Evolutionary conservation across 1,140 invertebrate species (phyloP), one percentile per base, ranked within the genome.

Genomic region (Dryas iulia): DNA sequence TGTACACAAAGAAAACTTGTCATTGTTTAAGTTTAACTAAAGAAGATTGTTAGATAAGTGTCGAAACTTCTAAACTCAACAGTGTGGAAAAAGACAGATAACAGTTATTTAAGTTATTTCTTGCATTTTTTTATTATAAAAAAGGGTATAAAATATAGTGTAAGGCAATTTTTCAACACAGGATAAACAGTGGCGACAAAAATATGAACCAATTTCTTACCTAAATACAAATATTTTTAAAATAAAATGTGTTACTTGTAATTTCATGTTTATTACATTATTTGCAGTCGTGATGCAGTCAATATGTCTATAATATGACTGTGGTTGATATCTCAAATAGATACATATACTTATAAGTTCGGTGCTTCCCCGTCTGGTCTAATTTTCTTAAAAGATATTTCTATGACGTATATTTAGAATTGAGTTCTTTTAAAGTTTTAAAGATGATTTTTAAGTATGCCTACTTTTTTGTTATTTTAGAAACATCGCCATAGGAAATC

Each of bases 11-110:
- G 18, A 21, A 10, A 47, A 47, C 39, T 8, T 18, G 7, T 2
- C 39, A 18, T 47, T 47, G n/a, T 47, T 47, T 47, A 21, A 47
- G 39, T 47, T 47, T 47, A 47, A 47, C 39, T 47, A 47, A 47
- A 21, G 39, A 47, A 47, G 39, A 21, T 47, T 18, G 39, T 10
- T n/a, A 47, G 18, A 47, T 47, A 21, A 21, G 10, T 18, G 39
- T 47, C 8, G 8, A 47, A 3, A 47, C 7, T 8, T 47, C 8
- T 47, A 47, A 21, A 14, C 14, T 18, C n/a, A 18, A 18, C 14
- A 47, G 7, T 47, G 35, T 35, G n/a, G 33, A 2, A 21, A 21
- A 47, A 47, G 8, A 18, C 10, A 21, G 18, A 18, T 39, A 47
- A 21, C 14, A 47, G 39, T 21, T 47, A 47, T 47, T 35, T 47